These are phyloP conservation scores for Helarctos malayanus DNA, from an alignment of 2,797 vertebrate species.

Conservation along the genomic window DNA sequence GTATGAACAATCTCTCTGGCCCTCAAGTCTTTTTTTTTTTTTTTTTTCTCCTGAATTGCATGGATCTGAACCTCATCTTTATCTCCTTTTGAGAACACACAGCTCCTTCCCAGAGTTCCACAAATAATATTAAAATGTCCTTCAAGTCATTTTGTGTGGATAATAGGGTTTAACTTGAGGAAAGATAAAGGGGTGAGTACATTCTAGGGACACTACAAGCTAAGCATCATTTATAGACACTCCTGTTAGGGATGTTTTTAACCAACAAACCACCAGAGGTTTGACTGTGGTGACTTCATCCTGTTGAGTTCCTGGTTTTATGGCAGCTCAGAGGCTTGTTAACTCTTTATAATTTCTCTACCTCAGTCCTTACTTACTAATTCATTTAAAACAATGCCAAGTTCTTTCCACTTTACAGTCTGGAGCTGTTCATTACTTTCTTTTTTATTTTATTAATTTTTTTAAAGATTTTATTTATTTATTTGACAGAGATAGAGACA, in stretches of 20 bases:
- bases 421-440: background rate
- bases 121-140: background rate
- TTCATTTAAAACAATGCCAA: background rate
- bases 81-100: background rate
- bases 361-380: background rate
- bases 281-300: background rate
- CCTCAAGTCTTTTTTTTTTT: background rate
- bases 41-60: background rate
- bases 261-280: background rate
- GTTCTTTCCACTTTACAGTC: background rate
- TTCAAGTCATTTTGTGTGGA: background rate
- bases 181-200: background rate
- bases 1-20: background rate
- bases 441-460: background rate
- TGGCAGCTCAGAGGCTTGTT: background rate
- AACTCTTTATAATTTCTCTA: background rate
- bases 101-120: background rate
- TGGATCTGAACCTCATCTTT: background rate
- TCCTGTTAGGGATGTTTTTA: background rate
- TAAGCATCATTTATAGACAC: background rate
- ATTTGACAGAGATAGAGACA: too few relatives aligned
- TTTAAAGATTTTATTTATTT: too few relatives aligned
- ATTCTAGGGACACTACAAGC: too few relatives aligned
- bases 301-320: rapidly evolving
- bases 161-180: background rate